These are phyloP conservation scores for Cherax destructor DNA, from an alignment of 1,140 invertebrate genomes.

Conservation along the genomic window DNA sequence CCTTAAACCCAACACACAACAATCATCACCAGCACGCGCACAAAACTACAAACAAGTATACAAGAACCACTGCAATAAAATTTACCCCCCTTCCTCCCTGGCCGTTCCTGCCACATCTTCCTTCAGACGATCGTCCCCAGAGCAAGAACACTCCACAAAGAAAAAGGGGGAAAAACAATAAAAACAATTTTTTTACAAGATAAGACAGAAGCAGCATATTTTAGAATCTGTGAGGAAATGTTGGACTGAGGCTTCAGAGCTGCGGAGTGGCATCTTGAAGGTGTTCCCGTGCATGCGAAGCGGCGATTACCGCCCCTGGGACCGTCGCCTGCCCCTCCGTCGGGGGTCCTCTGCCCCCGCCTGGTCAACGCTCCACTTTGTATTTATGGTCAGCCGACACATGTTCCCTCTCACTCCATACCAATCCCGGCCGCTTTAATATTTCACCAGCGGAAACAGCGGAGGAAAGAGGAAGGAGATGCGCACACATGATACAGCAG, in stretches of 20 bases:
- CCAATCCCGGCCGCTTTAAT: background rate
- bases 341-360: background rate
- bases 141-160: no score
- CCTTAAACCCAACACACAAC: no score
- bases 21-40: background rate
- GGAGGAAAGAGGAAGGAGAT: no score
- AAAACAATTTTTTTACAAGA: background rate
- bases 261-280: background rate
- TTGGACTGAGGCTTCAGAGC: background rate
- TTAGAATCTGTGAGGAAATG: constrained; percentile 1
- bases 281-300: background rate
- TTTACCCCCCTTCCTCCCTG: background rate
- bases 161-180: no score
- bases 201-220: background rate
- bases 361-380: background rate
- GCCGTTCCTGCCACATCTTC: no score
- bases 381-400: background rate
- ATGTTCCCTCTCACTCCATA: constrained; percentile 1
- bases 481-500: no score
- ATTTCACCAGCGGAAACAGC: background rate
- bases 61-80: background rate
- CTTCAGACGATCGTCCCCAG: no score
- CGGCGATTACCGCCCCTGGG: background rate
- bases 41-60: background rate
- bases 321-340: background rate